These are phyloP conservation scores for Linepithema humile DNA, from an alignment of 1,140 invertebrate species.

Conservation along the genomic window DNA sequence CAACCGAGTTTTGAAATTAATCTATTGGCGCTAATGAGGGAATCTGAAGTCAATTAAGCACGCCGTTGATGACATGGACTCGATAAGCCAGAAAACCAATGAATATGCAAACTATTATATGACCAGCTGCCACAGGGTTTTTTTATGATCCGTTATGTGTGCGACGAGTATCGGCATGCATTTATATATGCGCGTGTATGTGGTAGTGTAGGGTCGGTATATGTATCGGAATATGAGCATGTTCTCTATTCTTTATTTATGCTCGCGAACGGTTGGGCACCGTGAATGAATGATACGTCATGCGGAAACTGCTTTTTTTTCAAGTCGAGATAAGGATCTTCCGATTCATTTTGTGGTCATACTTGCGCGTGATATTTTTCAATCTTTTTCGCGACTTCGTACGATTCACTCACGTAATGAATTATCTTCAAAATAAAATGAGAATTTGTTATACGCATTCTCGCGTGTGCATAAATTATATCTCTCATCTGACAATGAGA, in stretches of 20 bases:
- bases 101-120: slow-evolving; percentile 78
- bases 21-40: slow-evolving; percentile 78
- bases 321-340: neutral
- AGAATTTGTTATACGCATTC: neutral
- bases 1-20: slow-evolving; percentile 75
- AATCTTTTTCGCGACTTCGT: neutral
- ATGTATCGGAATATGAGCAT: neutral
- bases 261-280: neutral
- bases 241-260: slow-evolving; percentile 33
- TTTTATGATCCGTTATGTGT: slow-evolving; percentile 12
- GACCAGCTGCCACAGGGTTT: slow-evolving; percentile 69
- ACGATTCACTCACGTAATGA: too few relatives aligned
- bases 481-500: too few relatives aligned
- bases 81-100: slow-evolving; percentile 75
- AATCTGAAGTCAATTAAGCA: slow-evolving; percentile 80
- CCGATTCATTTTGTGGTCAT: neutral
- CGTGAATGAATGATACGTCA: slow-evolving; percentile 15
- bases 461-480: too few relatives aligned
- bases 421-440: too few relatives aligned
- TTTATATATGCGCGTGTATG: neutral
- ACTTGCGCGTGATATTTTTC: neutral
- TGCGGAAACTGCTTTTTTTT: neutral
- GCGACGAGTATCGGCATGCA: slow-evolving; percentile 34
- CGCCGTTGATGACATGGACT: slow-evolving; percentile 73
- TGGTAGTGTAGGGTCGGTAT: neutral